Evolutionary conservation across 2,113 vertebrate species (phyloP).

Genomic region (Lophochroa leadbeateri): DNA sequence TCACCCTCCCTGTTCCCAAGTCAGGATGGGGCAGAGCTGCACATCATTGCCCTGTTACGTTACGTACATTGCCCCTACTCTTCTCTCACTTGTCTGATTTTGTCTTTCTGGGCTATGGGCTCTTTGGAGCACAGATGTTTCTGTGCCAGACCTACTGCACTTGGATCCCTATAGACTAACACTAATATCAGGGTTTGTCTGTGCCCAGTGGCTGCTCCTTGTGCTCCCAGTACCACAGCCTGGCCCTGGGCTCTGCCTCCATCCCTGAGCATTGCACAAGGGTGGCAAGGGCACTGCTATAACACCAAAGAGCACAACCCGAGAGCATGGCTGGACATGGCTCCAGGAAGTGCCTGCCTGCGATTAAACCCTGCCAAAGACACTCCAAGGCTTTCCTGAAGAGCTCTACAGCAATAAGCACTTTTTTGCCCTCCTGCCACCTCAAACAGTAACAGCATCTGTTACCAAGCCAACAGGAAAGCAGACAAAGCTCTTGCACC

Average conservation of each 20-base stretch:
- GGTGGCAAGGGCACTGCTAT: neutral
- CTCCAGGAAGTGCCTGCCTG: neutral
- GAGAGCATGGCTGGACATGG: neutral
- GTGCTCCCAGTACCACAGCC: neutral
- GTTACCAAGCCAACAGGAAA: slow-evolving; percentile 67
- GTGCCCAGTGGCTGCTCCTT: neutral
- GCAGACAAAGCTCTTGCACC: neutral
- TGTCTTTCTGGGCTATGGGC: neutral
- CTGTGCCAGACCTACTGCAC: neutral
- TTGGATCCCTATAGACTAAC: neutral
- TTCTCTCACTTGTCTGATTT: neutral
- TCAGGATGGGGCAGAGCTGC: neutral
- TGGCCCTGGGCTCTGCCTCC: neutral
- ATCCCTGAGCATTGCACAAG: neutral
- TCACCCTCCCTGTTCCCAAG: neutral
- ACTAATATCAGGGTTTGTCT: neutral
- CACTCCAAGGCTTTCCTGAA: slow-evolving; percentile 5
- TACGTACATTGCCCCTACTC: neutral
- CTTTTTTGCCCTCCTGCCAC: slow-evolving; percentile 58
- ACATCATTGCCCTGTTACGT: neutral
- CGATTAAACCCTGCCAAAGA: slow-evolving; percentile 45
- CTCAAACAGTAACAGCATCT: slow-evolving; percentile 26
- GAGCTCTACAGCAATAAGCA: slow-evolving; percentile 28
- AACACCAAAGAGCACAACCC: neutral
- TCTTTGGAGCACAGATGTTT: neutral